Evolutionary conservation across 2,797 vertebrate species (phyloP).

Genomic region (Liparis tanakae): DNA sequence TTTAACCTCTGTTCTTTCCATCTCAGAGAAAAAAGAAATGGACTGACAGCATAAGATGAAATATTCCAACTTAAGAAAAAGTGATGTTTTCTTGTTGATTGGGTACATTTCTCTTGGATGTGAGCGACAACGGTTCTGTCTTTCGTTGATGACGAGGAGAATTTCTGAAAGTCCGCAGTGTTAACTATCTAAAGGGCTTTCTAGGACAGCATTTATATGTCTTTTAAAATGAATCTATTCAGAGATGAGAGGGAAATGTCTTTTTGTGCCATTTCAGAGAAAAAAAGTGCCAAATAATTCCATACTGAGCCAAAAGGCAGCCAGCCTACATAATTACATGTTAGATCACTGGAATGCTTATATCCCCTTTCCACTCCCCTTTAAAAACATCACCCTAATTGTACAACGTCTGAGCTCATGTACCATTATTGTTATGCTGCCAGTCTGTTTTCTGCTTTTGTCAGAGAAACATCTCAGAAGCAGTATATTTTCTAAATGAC

Average conservation of each 20-base stretch:
- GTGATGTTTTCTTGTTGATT: constrained; percentile 71
- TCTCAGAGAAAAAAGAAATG: constrained; percentile 74
- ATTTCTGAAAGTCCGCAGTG: constrained; percentile 75
- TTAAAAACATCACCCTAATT: constrained; percentile 73
- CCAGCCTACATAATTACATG: constrained; percentile 77
- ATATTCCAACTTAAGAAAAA: constrained; percentile 64
- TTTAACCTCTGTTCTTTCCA: constrained; percentile 74
- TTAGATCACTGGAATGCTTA: constrained; percentile 74
- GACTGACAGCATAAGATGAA: constrained; percentile 84
- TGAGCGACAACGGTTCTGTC: constrained; percentile 55
- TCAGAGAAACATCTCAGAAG: constrained; percentile 78
- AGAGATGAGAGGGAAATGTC: constrained; percentile 54
- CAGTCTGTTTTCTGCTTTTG: constrained; percentile 84
- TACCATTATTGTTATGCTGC: constrained; percentile 82
- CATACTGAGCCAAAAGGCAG: constrained; percentile 83
- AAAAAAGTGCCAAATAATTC: constrained; percentile 80
- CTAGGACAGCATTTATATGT: constrained; percentile 74
- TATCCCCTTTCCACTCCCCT: constrained; percentile 68
- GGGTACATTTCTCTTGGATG: constrained; percentile 69
- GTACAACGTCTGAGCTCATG: constrained; percentile 72
- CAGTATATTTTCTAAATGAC: constrained; percentile 81
- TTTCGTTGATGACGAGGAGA: constrained; percentile 65
- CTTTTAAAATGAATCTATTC: constrained; percentile 54
- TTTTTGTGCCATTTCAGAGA: constrained; percentile 74
- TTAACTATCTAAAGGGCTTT: constrained; percentile 78